Evolutionary conservation across 2,113 vertebrate genomes (phyloP).

Genomic region (Thomomys bottae): DNA sequence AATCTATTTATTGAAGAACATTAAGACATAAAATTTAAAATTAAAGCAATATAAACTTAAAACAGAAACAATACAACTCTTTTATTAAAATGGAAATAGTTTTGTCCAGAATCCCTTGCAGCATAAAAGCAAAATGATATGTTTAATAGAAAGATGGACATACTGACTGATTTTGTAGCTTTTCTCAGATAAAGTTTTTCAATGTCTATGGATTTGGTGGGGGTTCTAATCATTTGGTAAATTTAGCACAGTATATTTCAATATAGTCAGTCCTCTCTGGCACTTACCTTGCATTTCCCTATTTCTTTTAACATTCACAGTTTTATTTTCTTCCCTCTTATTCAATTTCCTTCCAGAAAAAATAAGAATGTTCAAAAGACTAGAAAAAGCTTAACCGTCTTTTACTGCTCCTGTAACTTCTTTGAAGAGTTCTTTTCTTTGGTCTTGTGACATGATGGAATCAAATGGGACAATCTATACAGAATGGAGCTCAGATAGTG

Average conservation of each 20-base stretch:
- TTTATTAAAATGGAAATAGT: not conserved
- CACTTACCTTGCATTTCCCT: not conserved
- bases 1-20: conserved; percentile 31
- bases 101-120: not conserved
- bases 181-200: not conserved
- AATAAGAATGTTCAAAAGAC: conserved; percentile 34
- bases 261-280: not conserved
- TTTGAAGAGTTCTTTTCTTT: not conserved
- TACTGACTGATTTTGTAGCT: not conserved
- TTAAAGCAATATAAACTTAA: conserved; percentile 56
- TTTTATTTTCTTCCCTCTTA: not conserved
- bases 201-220: not conserved
- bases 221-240: not conserved
- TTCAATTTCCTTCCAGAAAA: not conserved
- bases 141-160: conserved; percentile 18
- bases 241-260: not conserved
- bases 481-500: not conserved
- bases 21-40: conserved; percentile 52
- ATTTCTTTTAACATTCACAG: not conserved
- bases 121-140: not conserved
- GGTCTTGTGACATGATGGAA: not conserved
- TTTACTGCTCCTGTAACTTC: not conserved
- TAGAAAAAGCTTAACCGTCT: not conserved
- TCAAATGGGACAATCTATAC: not conserved
- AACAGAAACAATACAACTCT: conserved; percentile 16